These are phyloP conservation scores for Paguma larvata DNA, from an alignment of 2,797 vertebrate species.

Conservation along the genomic window DNA sequence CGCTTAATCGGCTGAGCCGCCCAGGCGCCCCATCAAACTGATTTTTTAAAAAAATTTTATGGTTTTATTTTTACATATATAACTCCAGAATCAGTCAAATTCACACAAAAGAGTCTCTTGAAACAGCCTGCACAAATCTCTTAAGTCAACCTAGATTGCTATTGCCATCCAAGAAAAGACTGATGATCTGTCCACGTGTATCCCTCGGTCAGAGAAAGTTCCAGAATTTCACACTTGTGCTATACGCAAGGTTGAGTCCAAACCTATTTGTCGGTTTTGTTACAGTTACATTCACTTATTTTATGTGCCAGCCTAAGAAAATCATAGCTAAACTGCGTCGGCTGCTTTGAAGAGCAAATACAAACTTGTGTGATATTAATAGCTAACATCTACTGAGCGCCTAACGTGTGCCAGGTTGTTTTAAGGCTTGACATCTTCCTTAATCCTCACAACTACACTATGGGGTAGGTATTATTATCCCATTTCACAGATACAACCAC, in stretches of 20 bases:
- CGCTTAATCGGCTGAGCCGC: too few relatives aligned
- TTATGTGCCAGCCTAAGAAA: constrained; percentile 29
- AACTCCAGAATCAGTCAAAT: background rate
- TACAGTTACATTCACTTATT: background rate
- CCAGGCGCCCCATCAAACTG: background rate
- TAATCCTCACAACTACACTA: background rate
- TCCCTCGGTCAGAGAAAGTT: background rate
- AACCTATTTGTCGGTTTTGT: background rate
- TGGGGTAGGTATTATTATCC: background rate
- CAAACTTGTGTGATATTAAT: background rate
- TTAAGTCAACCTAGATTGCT: background rate
- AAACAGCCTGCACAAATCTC: background rate
- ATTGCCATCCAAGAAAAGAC: background rate
- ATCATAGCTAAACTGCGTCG: background rate
- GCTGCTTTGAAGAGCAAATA: background rate
- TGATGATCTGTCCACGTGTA: fast-evolving
- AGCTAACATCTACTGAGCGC: background rate
- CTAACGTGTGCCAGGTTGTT: background rate
- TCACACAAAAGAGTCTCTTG: background rate
- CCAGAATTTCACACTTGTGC: background rate
- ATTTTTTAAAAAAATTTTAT: background rate
- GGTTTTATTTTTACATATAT: background rate
- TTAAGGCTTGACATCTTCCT: background rate
- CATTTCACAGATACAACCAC: background rate
- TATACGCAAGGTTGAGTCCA: background rate